These are phyloP conservation scores for Argynnis bischoffii DNA, from an alignment of 2,888 invertebrate genomes.

Conservation along the genomic window DNA sequence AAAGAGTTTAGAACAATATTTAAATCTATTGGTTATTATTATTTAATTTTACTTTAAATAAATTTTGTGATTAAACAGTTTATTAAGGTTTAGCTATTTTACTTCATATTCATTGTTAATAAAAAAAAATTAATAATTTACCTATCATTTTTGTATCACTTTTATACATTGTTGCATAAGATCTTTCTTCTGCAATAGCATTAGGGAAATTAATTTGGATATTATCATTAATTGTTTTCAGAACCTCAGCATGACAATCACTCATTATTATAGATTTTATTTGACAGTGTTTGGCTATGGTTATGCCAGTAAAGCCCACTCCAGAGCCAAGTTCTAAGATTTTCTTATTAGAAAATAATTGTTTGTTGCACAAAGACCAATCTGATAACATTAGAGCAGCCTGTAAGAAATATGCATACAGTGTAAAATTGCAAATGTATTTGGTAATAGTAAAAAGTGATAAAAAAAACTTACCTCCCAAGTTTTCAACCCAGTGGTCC, in stretches of 20 bases:
- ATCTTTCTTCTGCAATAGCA: constrained; percentile 8
- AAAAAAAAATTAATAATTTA: constrained; percentile 42
- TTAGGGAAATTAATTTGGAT: constrained; percentile 81
- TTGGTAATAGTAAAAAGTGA: background rate
- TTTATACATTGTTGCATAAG: constrained; percentile 42
- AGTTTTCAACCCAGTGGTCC: constrained; percentile 90
- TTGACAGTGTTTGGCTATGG: constrained; percentile 79
- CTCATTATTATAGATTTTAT: constrained; percentile 83
- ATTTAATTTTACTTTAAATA: too few species aligned
- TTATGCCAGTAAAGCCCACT: constrained; percentile 87
- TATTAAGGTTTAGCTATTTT: too few species aligned
- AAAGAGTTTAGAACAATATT: background rate
- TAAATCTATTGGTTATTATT: constrained; percentile 1
- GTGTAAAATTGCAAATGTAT: constrained; percentile 22
- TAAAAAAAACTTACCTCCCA: constrained; percentile 84
- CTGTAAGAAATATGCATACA: constrained; percentile 61
- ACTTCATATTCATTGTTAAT: background rate
- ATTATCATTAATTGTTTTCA: constrained; percentile 84
- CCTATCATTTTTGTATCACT: constrained; percentile 48
- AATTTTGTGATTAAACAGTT: too few species aligned
- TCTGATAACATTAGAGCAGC: constrained; percentile 87
- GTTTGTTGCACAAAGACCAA: constrained; percentile 84
- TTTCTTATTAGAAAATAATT: constrained; percentile 76
- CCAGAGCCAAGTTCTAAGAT: constrained; percentile 90
- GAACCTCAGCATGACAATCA: constrained; percentile 87